A percentile compares a stretch with the other conserved stretches of the same genome.
phyloP scores from a whole-genome alignment of 1,140 invertebrate species.

The Drosophila sproati region DNA sequence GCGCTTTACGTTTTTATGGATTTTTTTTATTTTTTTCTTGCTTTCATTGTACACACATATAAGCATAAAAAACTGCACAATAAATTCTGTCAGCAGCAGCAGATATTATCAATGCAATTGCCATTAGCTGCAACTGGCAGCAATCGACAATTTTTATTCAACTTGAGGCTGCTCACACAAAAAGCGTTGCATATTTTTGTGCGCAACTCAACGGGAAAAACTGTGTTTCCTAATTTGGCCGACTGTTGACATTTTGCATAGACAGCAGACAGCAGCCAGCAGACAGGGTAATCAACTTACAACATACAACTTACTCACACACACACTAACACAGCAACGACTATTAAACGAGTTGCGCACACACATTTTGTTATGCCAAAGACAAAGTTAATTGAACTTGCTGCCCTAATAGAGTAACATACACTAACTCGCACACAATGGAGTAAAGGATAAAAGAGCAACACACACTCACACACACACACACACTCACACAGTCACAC shows the following conservation, averaged over 20 bases:
- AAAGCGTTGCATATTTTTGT: conserved; percentile 16
- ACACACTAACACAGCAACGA: conserved; percentile 22
- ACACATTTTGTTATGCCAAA: conserved; percentile 76
- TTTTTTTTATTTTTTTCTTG: conserved; percentile 11
- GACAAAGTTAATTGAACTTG: conserved; percentile 80
- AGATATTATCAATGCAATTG: background rate
- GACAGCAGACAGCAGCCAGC: conserved; percentile 1
- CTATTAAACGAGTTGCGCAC: conserved; percentile 76
- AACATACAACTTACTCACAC: too few relatives aligned
- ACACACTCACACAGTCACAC: conserved; percentile 28
- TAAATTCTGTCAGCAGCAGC: conserved; percentile 9
- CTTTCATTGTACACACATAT: conserved; percentile 48
- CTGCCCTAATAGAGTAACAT: conserved; percentile 53
- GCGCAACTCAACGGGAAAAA: background rate
- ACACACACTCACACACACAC: conserved; percentile 3
- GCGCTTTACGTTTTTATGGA: too few relatives aligned
- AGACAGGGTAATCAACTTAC: background rate
- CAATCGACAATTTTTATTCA: background rate
- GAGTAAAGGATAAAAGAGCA: background rate
- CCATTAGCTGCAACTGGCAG: background rate
- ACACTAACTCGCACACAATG: conserved; percentile 17
- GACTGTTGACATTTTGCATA: conserved; percentile 1
- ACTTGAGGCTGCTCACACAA: conserved; percentile 1
- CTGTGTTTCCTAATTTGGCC: background rate
- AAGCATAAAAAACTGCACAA: background rate